phyloP scores from a whole-genome alignment of 2,888 invertebrate genomes.

The Thysanoteuthis rhombus region DNA sequence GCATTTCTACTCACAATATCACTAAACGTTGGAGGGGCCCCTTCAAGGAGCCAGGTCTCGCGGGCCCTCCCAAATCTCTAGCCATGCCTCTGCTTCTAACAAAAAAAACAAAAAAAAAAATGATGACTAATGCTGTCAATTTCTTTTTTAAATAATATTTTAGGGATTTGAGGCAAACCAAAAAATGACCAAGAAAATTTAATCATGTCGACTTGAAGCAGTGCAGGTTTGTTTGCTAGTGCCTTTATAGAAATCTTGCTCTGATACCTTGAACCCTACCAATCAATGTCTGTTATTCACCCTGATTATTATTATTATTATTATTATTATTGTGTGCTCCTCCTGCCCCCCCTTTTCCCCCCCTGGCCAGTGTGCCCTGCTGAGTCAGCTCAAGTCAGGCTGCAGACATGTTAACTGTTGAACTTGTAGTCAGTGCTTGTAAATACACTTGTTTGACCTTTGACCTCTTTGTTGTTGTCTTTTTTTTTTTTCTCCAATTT shows the following conservation, averaged over 20 bases:
- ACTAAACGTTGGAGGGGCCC: too few species aligned
- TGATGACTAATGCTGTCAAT: not conserved
- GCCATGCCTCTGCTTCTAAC: too few species aligned
- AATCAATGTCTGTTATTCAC: not conserved
- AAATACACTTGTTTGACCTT: slow-evolving; percentile 29
- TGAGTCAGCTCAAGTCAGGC: slow-evolving; percentile 22
- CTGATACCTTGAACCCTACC: slow-evolving; percentile 18
- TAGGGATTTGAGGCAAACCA: not conserved
- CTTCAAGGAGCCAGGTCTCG: too few species aligned
- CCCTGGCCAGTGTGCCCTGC: not conserved
- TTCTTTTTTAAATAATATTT: not conserved
- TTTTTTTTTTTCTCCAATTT: not conserved
- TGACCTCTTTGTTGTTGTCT: not conserved
- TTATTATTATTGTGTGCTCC: not conserved
- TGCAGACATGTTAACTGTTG: slow-evolving; percentile 29
- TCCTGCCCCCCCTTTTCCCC: not conserved
- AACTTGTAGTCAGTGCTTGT: slow-evolving; percentile 30
- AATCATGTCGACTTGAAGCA: slow-evolving; percentile 25
- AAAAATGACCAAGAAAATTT: not conserved
- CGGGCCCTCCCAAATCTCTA: too few species aligned
- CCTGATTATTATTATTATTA: not conserved
- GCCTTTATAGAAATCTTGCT: slow-evolving; percentile 28
- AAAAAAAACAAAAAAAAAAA: too few species aligned
- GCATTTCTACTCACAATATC: too few species aligned
- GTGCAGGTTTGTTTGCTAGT: slow-evolving; percentile 30